Evolutionary conservation across 2,797 vertebrate genomes (phyloP).

Genomic region (Argya squamiceps): DNA sequence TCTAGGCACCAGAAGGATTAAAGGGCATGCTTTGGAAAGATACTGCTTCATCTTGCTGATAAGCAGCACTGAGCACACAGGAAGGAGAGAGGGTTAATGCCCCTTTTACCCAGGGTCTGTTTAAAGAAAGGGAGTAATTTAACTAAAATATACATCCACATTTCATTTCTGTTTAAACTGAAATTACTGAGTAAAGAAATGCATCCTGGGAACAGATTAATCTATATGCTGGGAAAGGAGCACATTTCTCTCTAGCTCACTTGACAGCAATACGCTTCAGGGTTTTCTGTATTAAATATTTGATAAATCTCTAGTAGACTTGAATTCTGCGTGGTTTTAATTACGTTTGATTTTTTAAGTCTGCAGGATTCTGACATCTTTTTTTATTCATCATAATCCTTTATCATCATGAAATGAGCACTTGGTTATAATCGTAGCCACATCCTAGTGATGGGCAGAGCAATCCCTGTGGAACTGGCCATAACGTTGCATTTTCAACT

Average conservation of each 20-base stretch:
- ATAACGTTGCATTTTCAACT: neutral
- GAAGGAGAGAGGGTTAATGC: neutral
- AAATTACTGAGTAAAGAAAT: constrained; percentile 20
- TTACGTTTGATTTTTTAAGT: constrained; percentile 18
- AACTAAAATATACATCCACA: constrained; percentile 12
- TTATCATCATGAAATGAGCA: neutral
- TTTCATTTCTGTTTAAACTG: constrained; percentile 38
- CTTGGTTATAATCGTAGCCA: neutral
- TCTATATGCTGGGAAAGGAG: neutral
- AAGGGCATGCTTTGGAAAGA: neutral
- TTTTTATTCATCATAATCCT: neutral
- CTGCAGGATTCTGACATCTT: neutral
- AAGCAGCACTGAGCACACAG: neutral
- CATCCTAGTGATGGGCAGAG: neutral
- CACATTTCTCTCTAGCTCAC: neutral
- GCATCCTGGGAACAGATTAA: constrained; percentile 36
- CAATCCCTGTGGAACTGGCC: neutral
- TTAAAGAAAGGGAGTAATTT: constrained; percentile 1
- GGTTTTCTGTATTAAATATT: constrained; percentile 35
- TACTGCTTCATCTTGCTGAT: neutral
- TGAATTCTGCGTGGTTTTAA: neutral
- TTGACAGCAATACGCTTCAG: neutral
- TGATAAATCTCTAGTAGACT: constrained; percentile 14
- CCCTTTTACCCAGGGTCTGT: neutral
- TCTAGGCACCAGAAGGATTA: constrained; percentile 15